Evolutionary conservation across 2,113 vertebrate genomes (phyloP).

Genomic region (Gallinago jamesoni): DNA sequence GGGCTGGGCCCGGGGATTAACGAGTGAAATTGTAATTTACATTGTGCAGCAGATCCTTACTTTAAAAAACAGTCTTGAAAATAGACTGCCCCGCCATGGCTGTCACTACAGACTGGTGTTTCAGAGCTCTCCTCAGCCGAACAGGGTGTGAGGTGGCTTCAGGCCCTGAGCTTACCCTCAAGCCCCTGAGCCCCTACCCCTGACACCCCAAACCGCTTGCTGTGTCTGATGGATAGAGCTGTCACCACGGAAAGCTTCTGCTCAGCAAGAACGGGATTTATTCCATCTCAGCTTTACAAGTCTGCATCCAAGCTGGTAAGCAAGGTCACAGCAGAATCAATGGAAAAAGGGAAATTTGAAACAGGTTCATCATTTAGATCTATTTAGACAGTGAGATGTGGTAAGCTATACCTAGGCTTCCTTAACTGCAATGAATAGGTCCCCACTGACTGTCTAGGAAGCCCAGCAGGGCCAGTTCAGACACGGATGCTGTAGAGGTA

Average conservation of each 20-base stretch:
- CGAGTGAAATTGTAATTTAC: background rate
- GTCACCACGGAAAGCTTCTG: accelerated
- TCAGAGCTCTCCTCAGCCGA: accelerated
- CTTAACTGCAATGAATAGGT: background rate
- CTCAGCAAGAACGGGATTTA: too few relatives aligned
- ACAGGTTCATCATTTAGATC: background rate
- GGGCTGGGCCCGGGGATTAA: background rate
- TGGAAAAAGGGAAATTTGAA: background rate
- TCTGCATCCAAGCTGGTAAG: background rate
- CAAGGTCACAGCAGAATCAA: background rate
- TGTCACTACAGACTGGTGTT: background rate
- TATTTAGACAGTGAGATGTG: background rate
- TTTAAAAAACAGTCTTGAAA: background rate
- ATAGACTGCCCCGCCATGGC: background rate
- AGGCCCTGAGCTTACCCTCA: background rate
- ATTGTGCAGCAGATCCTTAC: background rate
- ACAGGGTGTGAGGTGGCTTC: accelerated
- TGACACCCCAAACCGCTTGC: background rate
- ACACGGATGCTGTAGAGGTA: background rate
- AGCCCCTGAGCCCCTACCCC: accelerated
- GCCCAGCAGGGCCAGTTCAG: background rate
- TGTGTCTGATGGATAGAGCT: accelerated
- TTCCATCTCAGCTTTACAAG: background rate
- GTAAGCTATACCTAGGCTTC: background rate
- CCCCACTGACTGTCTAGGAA: background rate